Base-by-base conservation (phyloP, 2,888 invertebrate species). In the Corbicula japonica region DNA sequence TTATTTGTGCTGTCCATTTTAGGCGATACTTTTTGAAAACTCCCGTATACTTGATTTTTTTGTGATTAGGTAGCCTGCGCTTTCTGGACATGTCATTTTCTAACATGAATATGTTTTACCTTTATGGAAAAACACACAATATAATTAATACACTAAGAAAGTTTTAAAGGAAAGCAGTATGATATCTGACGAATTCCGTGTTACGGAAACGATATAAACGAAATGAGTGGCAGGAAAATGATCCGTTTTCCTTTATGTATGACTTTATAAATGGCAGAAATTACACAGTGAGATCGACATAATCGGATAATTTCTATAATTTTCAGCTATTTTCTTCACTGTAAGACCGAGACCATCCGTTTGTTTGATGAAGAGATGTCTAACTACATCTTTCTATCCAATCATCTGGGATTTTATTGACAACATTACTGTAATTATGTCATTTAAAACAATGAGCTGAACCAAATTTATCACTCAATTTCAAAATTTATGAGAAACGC, bases 361-460 rank as follows among this genome's bases (percentile, higher is more conserved):
- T 70, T 46, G 58, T 23, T 38, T 62, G 62, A 72, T 62, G 52
- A 62, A 72, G 41, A 63, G 71, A 52, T 41, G 32, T 32, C 60
- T 61, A 69, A 65, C 71, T 44, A 70, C 44, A 48, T 21, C 76
- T 70, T 63, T 54, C 58, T 70, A 48, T 35, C 23, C 56, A 63
- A 63, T 60, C 44, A 54, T 30, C 32, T 41, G 54, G 34, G 52
- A 44, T 48, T 58, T 56, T 56, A 60, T 30, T 62, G 46, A 34
- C 54, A 72, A 52, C 71, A 82, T 82, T 46, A 75, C 72, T 28
- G 69, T 76, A 63, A 82, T 82, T 82, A 82, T 66, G 72, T 54
- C 78, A 75, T 81, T 75, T 82, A 82, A 76, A 75, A 82, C 82
- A 82, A 82, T 82, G 62, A 58, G 62, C 68, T 78, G 78, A 78